Base-by-base conservation (phyloP, 2,113 vertebrate species). In the Silurus meridionalis region DNA sequence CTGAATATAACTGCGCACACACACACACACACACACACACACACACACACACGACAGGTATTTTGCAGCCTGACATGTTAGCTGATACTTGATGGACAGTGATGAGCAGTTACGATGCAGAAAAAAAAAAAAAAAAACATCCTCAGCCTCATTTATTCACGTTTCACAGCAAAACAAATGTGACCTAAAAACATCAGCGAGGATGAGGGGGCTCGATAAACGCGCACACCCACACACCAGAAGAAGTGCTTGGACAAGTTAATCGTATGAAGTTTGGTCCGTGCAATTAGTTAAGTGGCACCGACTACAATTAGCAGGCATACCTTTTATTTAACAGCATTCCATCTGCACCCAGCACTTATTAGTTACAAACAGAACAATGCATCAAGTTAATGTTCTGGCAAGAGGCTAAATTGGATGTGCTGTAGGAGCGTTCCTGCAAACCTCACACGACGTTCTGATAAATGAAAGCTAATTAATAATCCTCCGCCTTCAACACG, bases 371-470 rank as follows among this genome's bases (percentile, higher is more conserved):
- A 37, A 58, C 25, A 63, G 15, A 81, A 53, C 50, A 75, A 75
- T 75, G 52, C 8, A 72, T 48, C 69, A 72, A 72, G 69, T 19
- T 50, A 46, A 71, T 46, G 67, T 74, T 74, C 71, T 52, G 71
- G 71, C 71, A 11, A 74, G 28, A 74, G 48, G 9, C 4, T 50
- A 50, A 50, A 25, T 14, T 14, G 23, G 52, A 58, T 37, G 25
- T 67, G 48, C 25, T 23, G 8, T 21, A 25, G 55, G n/a, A 71
- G n/a, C 63, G 14, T 28, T 28, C 28, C 25, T 6, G 28, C 25
- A 83, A 71, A 57, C 46, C 52, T 83, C 53, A 83, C n/a, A 60
- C 21, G 4, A 11, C 25, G 37, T 63, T 64, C 64, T 28, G 64
- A 67, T 28, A 28, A 67, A 67, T 67, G 28, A 67, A 74, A 48